Base-by-base conservation (phyloP, 1,140 invertebrate species). In the Pteromalus puparum region DNA sequence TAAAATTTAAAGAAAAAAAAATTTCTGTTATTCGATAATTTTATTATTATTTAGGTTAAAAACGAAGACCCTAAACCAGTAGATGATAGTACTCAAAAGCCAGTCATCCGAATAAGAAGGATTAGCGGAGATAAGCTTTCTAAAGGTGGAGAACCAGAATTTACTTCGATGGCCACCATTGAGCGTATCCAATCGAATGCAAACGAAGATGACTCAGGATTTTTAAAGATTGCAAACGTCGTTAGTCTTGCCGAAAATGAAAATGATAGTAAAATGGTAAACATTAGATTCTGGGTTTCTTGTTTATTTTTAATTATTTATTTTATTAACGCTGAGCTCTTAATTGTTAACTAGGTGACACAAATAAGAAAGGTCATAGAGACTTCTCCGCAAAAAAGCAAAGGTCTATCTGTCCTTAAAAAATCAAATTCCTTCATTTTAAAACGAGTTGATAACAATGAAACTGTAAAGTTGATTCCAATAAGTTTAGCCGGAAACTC, bases 101-200 rank as follows among this genome's bases (percentile, higher is more conserved):
- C 26, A 28, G 90, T 93, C 42, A 90, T 93, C 30, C 89, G 91
- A 67, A 73, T 92, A 5, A 87, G 93, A 30, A 87, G 92, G 13
- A 81, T 93, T 7, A 92, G 91, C 75, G 92, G 92, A 6, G 92
- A 93, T 53, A 90, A 87, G 68, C 86, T 93, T 13, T 93, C 92
- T 4, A 81, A 86, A 42, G 46, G 85, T 77, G 82, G 61, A 18
- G 72, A 81, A 65, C 46, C 65, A 48, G 82, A 85, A 30, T 12
- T 18, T 15, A 72, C 61, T 67, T 61, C 82, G 2, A 75, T 67
- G 53, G 72, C 70, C 26, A 81, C 48, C 48, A 46, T 75, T 18
- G 53, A 84, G 48, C 12, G 24, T 18, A 18, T 78, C 42, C 28
- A 77, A 0, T 2, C 75, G 15, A 70, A 77, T 26, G 85, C 88